A percentile compares a stretch with the other conserved stretches of the same genome.
Conservation (phyloP, 1,140 invertebrate genomes). For the Chrysopa pallens region DNA sequence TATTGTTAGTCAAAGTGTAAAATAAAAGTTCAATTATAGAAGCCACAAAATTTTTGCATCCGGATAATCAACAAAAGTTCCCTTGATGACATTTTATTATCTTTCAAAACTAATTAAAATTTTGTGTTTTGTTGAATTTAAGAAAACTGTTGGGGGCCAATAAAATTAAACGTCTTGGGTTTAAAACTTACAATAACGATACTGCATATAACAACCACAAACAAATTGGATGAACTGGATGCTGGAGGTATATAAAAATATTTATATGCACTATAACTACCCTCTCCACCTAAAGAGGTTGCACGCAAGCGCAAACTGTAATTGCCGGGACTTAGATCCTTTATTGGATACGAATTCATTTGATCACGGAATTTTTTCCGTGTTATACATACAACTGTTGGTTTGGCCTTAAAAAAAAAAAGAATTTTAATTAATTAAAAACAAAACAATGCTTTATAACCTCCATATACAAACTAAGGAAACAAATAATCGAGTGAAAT, state of each 20-base stretch:
- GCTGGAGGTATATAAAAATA: constrained; percentile 31
- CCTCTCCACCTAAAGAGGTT: constrained; percentile 57
- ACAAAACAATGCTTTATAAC: constrained; percentile 2
- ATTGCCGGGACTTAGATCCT: constrained; percentile 53
- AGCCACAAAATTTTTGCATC: too few relatives aligned
- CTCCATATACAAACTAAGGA: constrained; percentile 3
- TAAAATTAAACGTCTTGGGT: too few relatives aligned
- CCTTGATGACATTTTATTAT: too few relatives aligned
- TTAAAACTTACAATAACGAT: too few relatives aligned
- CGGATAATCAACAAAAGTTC: too few relatives aligned
- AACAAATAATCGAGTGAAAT: neutral
- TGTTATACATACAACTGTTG: constrained; percentile 34
- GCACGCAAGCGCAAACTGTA: constrained; percentile 64
- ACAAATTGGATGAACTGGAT: too few relatives aligned
- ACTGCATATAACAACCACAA: too few relatives aligned
- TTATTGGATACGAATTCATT: constrained; percentile 21
- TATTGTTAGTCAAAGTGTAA: too few relatives aligned
- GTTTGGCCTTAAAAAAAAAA: constrained; percentile 21
- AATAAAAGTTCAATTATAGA: too few relatives aligned
- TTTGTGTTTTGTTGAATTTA: too few relatives aligned
- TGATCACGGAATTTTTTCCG: constrained; percentile 21
- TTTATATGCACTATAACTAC: constrained; percentile 40
- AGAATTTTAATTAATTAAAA: constrained; percentile 6
- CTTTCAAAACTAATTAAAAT: too few relatives aligned
- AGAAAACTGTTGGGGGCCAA: too few relatives aligned